A percentile compares a stretch with the other conserved stretches of the same genome.
These are phyloP conservation scores for Corydoras maculifer DNA, from an alignment of 2,113 vertebrate species.

Conservation along the genomic window DNA sequence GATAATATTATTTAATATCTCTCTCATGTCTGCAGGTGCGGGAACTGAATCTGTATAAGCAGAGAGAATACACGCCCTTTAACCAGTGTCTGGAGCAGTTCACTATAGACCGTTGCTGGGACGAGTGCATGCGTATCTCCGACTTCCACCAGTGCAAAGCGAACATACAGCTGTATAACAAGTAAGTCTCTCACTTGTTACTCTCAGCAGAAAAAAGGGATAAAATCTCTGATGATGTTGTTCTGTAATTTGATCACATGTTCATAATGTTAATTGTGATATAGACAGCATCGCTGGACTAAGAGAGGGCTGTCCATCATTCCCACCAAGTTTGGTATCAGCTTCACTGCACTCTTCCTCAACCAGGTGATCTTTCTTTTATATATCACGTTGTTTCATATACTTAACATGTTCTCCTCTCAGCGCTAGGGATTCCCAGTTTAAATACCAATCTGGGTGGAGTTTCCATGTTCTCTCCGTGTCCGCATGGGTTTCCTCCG, in stretches of 20 bases:
- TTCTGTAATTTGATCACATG: too few relatives aligned
- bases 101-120: constrained; percentile 82
- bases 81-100: constrained; percentile 79
- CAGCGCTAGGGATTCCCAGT: too few relatives aligned
- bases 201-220: not conserved
- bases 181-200: constrained; percentile 51
- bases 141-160: constrained; percentile 61
- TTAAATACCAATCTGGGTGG: too few relatives aligned
- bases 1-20: too few relatives aligned
- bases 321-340: constrained; percentile 93
- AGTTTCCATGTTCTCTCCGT: too few relatives aligned
- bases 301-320: constrained; percentile 87
- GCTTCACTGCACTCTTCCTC: constrained; percentile 78
- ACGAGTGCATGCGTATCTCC: constrained; percentile 76
- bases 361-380: constrained; percentile 76
- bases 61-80: constrained; percentile 85
- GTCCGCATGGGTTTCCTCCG: too few relatives aligned
- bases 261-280: constrained; percentile 11
- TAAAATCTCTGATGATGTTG: too few relatives aligned
- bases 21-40: constrained; percentile 67
- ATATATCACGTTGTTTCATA: not conserved
- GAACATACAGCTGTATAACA: constrained; percentile 78
- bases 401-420: too few relatives aligned
- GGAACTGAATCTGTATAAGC: constrained; percentile 75
- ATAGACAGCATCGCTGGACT: constrained; percentile 89